phyloP scores from a whole-genome alignment of 2,797 vertebrate species.

The Arnoldichthys spilopterus region DNA sequence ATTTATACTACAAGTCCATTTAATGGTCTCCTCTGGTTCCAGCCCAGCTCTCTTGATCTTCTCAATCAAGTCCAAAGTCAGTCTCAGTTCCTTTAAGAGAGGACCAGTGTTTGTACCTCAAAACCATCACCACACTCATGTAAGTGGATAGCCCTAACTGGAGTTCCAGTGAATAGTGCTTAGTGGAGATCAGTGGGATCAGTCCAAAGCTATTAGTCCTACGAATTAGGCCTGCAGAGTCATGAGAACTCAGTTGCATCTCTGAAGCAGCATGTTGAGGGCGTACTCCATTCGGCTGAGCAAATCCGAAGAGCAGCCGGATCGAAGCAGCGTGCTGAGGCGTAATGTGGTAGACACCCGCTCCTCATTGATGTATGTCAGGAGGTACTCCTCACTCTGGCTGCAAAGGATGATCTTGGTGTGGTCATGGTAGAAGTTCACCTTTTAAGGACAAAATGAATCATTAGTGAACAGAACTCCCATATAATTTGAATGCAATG shows the following conservation, averaged over 20 bases:
- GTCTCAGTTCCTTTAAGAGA: conserved; percentile 17
- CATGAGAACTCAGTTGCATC: conserved; percentile 75
- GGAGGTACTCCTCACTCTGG: conserved; percentile 82
- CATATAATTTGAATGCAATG: too few relatives aligned
- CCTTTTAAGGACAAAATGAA: conserved; percentile 68
- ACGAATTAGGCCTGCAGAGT: not conserved
- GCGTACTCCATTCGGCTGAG: conserved; percentile 87
- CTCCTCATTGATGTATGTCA: conserved; percentile 89
- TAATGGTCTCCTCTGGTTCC: conserved; percentile 51
- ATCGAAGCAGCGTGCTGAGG: conserved; percentile 80
- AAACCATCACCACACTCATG: conserved; percentile 32
- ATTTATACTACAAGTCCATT: conserved; percentile 31
- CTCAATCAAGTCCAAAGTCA: not conserved
- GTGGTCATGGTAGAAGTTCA: conserved; percentile 91
- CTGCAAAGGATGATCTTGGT: conserved; percentile 88
- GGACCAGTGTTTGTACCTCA: conserved; percentile 45
- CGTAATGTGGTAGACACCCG: conserved; percentile 81
- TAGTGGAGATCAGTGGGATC: not conserved
- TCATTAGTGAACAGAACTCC: not conserved
- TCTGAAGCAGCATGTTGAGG: conserved; percentile 87
- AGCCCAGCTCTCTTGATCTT: conserved; percentile 51
- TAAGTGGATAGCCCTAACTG: conserved; percentile 13
- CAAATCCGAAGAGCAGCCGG: conserved; percentile 82
- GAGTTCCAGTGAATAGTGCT: not conserved
- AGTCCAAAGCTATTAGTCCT: not conserved